phyloP scores from a whole-genome alignment of 1,140 invertebrate genomes.

The Elymnias hypermnestra region DNA sequence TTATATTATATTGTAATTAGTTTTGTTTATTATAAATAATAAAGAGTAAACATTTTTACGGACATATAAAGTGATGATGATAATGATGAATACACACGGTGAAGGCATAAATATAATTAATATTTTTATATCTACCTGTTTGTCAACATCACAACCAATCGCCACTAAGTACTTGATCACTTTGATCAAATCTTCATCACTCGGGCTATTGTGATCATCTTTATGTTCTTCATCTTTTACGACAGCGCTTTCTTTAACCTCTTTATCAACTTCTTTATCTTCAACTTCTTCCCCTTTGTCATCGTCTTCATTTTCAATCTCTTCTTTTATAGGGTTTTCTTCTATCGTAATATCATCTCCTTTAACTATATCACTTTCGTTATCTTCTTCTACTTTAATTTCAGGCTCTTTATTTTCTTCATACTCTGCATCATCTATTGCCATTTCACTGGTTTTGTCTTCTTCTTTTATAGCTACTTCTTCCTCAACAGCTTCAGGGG shows the following conservation, averaged over 20 bases:
- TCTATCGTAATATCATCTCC: neutral
- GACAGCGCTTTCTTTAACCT: conserved; percentile 16
- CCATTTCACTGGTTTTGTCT: neutral
- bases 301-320: conserved; percentile 3
- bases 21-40: too few species aligned
- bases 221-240: conserved; percentile 22
- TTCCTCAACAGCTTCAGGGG: conserved; percentile 15
- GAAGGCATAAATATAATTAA: too few species aligned
- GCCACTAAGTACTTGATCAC: conserved; percentile 50
- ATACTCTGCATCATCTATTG: neutral
- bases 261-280: conserved; percentile 19
- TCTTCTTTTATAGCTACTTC: conserved; percentile 10
- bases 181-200: conserved; percentile 48
- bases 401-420: conserved; percentile 19
- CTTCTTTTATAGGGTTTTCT: neutral
- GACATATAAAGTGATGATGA: too few species aligned
- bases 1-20: too few species aligned
- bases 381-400: conserved; percentile 12
- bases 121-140: too few species aligned
- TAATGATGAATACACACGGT: too few species aligned
- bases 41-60: too few species aligned
- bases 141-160: conserved; percentile 54
- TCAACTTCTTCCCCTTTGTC: conserved; percentile 12
- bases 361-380: conserved; percentile 13
- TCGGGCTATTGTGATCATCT: conserved; percentile 22